Conservation (phyloP, 35 echinoderm and acorn worm species). For the Hemicentrotus pulcherrimus region DNA sequence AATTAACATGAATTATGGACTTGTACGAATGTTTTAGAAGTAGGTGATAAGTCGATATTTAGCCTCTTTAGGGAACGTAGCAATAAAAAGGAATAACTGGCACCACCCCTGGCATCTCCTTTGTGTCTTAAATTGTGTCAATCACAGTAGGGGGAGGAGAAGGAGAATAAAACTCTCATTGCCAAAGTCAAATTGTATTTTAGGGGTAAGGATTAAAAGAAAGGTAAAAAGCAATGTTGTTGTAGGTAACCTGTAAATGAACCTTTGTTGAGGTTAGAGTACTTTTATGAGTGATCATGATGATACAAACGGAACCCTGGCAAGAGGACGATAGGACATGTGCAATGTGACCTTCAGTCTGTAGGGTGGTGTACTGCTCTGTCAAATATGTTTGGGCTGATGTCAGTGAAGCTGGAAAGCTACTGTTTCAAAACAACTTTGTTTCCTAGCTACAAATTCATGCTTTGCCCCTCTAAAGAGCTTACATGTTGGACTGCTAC, state of each 20-base stretch:
- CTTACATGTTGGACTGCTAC: background rate
- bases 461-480: background rate
- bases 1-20: background rate
- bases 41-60: background rate
- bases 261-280: background rate
- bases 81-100: background rate
- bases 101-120: background rate
- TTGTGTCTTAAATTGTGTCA: background rate
- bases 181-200: background rate
- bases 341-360: background rate
- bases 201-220: background rate
- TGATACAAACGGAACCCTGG: background rate
- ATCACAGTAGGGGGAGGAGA: background rate
- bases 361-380: background rate
- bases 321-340: background rate
- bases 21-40: background rate
- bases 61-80: background rate
- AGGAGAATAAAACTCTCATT: background rate
- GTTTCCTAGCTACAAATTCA: background rate
- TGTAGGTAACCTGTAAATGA: background rate
- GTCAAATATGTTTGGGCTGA: background rate
- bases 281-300: constrained; percentile 4
- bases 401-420: background rate
- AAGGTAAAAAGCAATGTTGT: background rate
- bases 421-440: background rate